Conservation (phyloP, 2,888 invertebrate species). For the Acanthosepion esculentum region DNA sequence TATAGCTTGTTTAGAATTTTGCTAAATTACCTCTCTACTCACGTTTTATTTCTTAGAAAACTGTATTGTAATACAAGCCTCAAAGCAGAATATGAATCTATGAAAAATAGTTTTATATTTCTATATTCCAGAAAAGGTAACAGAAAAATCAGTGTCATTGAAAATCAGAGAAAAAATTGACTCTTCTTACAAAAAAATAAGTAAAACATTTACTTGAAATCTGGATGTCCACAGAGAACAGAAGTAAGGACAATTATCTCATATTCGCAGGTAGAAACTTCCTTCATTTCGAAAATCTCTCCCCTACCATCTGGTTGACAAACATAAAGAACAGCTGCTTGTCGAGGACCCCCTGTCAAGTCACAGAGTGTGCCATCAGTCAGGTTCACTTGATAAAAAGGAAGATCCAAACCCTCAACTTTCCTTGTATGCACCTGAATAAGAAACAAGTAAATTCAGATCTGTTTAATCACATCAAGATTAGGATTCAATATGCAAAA, state of each 20-base stretch:
- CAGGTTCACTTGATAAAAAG: constrained; percentile 85
- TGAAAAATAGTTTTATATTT: too few species aligned
- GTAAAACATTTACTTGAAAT: constrained; percentile 76
- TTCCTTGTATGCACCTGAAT: constrained; percentile 76
- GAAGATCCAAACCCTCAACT: constrained; percentile 89
- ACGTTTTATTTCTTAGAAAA: too few species aligned
- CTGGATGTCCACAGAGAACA: constrained; percentile 89
- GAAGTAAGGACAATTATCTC: constrained; percentile 92
- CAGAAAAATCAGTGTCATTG: too few species aligned
- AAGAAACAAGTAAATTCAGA: neutral
- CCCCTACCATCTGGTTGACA: constrained; percentile 90
- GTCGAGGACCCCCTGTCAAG: constrained; percentile 87
- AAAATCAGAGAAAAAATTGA: too few species aligned
- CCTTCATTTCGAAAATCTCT: constrained; percentile 93
- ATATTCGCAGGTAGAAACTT: constrained; percentile 94
- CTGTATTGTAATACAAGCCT: too few species aligned
- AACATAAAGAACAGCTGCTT: constrained; percentile 88
- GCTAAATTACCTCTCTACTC: too few species aligned
- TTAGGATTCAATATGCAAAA: neutral
- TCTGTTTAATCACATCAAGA: neutral
- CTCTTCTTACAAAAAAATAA: neutral
- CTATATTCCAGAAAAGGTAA: too few species aligned
- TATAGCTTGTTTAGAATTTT: too few species aligned
- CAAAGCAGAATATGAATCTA: too few species aligned
- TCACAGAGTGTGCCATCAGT: constrained; percentile 94